Evolutionary conservation across 2,113 vertebrate genomes (phyloP), one percentile per base, ranked within the genome.

Genomic region (Heloderma charlesbogerti): DNA sequence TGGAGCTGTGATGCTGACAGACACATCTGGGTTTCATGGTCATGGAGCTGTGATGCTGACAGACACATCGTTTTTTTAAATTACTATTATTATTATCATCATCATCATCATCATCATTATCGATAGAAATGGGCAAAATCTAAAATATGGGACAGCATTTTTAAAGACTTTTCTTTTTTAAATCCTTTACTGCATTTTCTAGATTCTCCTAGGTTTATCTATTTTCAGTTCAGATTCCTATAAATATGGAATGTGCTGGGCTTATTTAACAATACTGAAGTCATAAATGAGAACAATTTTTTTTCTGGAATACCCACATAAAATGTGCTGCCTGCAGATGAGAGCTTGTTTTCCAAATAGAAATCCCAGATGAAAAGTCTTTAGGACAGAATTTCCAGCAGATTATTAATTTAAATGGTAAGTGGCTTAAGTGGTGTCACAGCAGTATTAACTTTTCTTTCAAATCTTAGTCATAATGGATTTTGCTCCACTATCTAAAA

Each of bases 391-490:
- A 43, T 57, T 80, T 84, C 69, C 37, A 40, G 78, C 18, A 91
- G 75, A 92, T 94, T 75, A 83, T 60, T 79, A 86, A 37, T 87
- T 91, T 90, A 83, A 93, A 66, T 88, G 37, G 60, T 69, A 67
- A 92, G 9, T 27, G 54, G 3, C 57, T 92, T 84, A 79, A 57
- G 31, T 77, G 0, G 0, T 5, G 18, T 40, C 15, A 71, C 8
- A 51, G 8, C 90, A 92, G 88, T 37, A 81, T 45, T 9, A 91
- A 15, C 37, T 81, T 93, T 95, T 57, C 84, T 67, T 93, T 89
- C 69, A 90, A 45, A 78, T 88, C 69, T 78, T 13, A 87, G 48
- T 84, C 91, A 92, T 92, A 95, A 94, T 78, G 88, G 7, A 40
- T 80, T 94, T 87, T 69, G 29, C 85, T 92, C 0, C 88, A 22